Evolutionary conservation across 2,888 invertebrate genomes (phyloP).

Genomic region (Platypus cylindrus): DNA sequence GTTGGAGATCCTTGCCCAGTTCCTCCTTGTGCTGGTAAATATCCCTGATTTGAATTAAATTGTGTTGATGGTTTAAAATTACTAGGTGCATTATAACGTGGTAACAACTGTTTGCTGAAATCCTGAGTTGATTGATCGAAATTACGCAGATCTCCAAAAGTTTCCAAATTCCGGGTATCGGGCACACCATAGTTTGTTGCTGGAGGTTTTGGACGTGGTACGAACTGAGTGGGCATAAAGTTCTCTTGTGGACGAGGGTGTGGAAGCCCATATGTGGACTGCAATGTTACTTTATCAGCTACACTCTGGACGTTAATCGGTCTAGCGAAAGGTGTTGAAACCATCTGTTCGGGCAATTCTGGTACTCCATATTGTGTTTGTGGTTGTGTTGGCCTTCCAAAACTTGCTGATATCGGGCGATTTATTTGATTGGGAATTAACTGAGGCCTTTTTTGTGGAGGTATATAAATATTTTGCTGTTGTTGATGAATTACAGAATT

Average conservation of each 20-base stretch:
- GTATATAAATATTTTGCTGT: slow-evolving; percentile 5
- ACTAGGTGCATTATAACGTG: slow-evolving; percentile 9
- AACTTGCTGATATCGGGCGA: background rate
- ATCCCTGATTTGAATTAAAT: slow-evolving; percentile 4
- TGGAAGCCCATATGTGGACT: background rate
- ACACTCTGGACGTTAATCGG: too few species aligned
- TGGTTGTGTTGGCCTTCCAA: slow-evolving; percentile 1
- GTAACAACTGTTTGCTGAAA: slow-evolving; percentile 9
- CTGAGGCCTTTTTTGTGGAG: slow-evolving; percentile 4
- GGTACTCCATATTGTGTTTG: slow-evolving; percentile 3
- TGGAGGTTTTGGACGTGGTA: slow-evolving; percentile 6
- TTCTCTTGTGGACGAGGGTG: slow-evolving; percentile 1
- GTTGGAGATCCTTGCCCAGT: too few species aligned
- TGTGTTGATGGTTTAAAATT: slow-evolving; percentile 11
- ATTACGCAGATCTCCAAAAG: slow-evolving; percentile 13
- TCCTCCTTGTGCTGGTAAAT: slow-evolving; percentile 14
- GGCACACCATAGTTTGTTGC: slow-evolving; percentile 16
- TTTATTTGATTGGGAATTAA: background rate
- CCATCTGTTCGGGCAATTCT: background rate
- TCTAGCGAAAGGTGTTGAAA: too few species aligned
- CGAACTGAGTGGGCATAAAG: background rate
- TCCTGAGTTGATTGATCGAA: slow-evolving; percentile 6
- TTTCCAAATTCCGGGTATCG: slow-evolving; percentile 13
- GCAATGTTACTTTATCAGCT: too few species aligned
- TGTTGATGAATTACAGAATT: slow-evolving; percentile 6